Evolutionary conservation across 2,797 vertebrate species (phyloP), one percentile per base, ranked within the genome.

Genomic region (Typhlichthys eigenmanni): DNA sequence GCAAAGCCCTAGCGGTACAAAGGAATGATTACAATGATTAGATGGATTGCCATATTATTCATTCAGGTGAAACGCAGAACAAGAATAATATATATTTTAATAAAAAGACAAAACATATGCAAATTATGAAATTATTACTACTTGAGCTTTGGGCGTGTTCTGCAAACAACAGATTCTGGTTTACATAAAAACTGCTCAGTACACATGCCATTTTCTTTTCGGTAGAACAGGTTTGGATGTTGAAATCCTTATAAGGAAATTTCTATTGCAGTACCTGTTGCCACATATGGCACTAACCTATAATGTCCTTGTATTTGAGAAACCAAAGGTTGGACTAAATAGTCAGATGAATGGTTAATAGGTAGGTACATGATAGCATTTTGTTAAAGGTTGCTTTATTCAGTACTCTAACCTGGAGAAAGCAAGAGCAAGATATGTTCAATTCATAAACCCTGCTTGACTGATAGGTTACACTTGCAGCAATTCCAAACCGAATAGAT

Each of bases 251-350:
- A 8, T 47, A 62, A 71, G 85, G 82, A 72, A 80, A 88, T 89
- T 89, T 86, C 89, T 38, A 38, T 87, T 89, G 88, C 87, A 64
- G 66, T 77, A 80, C 81, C 88, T 92, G 91, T 91, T 91, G 83
- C 85, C 88, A 91, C 90, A 92, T 72, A 69, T 55, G n/a, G 9
- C 13, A 34, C 2, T 11, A 54, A 11, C n/a, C 61, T 71, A 87
- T 85, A 90, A 90, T 88, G 83, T 24, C 24, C 74, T 68, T 54
- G 60, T 54, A n/a, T 62, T 74, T 7, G 24, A 32, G 1, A n/a
- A 3, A 45, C 11, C 16, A 14, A 13, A 6, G 12, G 12, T 13
- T 59, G 13, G 24, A 17, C 38, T 34, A 24, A 24, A 24, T 24
- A 24, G 24, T 16, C 11, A 38, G 13, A n/a, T 5, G 16, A 32